Percentiles rank a stretch among this genome's conserved stretches.
phyloP scores from a whole-genome alignment of 2,113 vertebrate species.

The Grammomys dolichurus region DNA sequence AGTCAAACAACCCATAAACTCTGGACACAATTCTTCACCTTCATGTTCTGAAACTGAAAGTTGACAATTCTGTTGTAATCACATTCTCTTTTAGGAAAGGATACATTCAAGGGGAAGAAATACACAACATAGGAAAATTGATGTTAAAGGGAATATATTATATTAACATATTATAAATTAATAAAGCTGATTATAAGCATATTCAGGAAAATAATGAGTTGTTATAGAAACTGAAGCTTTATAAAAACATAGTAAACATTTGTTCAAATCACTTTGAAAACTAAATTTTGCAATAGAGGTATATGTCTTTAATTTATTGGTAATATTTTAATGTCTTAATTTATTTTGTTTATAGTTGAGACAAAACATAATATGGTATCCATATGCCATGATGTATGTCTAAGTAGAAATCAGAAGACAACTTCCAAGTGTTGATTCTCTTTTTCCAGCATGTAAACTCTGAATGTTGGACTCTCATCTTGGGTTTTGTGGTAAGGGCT shows the following conservation, averaged over 20 bases:
- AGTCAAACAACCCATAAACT: not conserved
- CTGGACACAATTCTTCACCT: too few relatives aligned
- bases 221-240: not conserved
- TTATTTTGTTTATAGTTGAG: too few relatives aligned
- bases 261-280: not conserved
- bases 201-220: not conserved
- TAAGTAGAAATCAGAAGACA: not conserved
- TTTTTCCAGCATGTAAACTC: not conserved
- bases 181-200: not conserved
- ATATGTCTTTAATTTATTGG: too few relatives aligned
- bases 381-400: too few relatives aligned
- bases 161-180: too few relatives aligned
- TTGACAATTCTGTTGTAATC: not conserved
- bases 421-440: not conserved
- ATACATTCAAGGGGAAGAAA: too few relatives aligned
- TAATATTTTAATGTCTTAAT: not conserved
- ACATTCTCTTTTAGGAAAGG: not conserved
- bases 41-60: not conserved
- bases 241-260: too few relatives aligned
- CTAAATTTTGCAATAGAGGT: not conserved
- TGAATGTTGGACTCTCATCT: not conserved
- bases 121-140: too few relatives aligned
- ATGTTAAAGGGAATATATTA: not conserved
- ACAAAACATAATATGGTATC: accelerated
- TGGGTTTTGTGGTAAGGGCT: too few relatives aligned